Conservation (phyloP, 1,140 invertebrate species). For the Scylla paramamosain region DNA sequence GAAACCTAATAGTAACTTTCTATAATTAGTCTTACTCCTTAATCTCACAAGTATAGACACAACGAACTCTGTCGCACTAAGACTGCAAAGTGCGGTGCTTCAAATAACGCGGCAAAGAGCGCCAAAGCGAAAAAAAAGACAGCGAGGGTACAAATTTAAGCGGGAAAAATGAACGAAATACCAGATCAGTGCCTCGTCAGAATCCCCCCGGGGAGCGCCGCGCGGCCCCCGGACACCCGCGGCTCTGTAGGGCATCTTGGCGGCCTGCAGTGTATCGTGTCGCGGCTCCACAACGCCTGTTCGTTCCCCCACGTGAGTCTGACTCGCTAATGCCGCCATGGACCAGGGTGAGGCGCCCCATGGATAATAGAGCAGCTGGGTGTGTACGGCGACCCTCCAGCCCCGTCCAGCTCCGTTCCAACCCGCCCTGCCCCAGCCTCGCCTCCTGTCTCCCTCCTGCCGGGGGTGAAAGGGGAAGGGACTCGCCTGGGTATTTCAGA, state of each 20-base stretch:
- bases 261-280: background rate
- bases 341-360: background rate
- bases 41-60: too few relatives aligned
- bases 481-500: background rate
- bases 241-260: conserved; percentile 9
- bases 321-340: conserved; percentile 7
- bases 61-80: too few relatives aligned
- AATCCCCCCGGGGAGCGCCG: background rate
- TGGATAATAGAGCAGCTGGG: background rate
- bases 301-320: background rate
- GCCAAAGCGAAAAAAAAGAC: too few relatives aligned
- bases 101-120: too few relatives aligned
- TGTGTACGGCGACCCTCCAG: conserved; percentile 8
- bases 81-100: too few relatives aligned
- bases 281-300: background rate
- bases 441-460: too few relatives aligned
- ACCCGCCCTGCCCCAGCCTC: too few relatives aligned
- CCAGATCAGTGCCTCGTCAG: background rate
- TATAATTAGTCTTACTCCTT: too few relatives aligned
- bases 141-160: too few relatives aligned
- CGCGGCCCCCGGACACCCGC: background rate
- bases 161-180: background rate
- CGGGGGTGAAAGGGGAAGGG: background rate
- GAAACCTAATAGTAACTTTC: too few relatives aligned
- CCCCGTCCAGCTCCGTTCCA: background rate